phyloP scores from a whole-genome alignment of 2,888 invertebrate species.

The Acleris holmiana region DNA sequence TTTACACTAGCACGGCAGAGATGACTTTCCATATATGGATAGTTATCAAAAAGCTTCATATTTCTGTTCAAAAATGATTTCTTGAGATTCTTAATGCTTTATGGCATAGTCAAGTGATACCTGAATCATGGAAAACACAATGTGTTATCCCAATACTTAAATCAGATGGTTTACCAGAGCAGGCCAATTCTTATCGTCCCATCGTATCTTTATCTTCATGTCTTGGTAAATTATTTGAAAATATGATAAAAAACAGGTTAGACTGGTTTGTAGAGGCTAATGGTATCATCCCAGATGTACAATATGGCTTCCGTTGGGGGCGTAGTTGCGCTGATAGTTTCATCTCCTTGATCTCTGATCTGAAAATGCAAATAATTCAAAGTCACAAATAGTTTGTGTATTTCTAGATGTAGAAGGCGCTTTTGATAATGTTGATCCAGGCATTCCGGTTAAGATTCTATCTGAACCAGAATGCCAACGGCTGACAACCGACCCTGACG shows the following conservation, averaged over 20 bases:
- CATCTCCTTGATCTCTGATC: slow-evolving; percentile 6
- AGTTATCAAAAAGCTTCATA: background rate
- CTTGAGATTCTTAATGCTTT: slow-evolving; percentile 1
- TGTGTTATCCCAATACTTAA: slow-evolving; percentile 7
- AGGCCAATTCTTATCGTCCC: slow-evolving; percentile 2
- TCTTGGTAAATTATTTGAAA: slow-evolving; percentile 9
- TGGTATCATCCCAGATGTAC: slow-evolving; percentile 9
- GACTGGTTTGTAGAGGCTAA: slow-evolving; percentile 9
- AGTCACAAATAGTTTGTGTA: slow-evolving; percentile 6
- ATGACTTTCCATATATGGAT: background rate
- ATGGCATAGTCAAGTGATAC: slow-evolving; percentile 1
- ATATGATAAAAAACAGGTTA: slow-evolving; percentile 5
- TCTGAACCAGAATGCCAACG: too few relatives aligned
- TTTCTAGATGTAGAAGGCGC: slow-evolving; percentile 5
- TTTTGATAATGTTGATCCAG: too few relatives aligned
- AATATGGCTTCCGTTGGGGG: slow-evolving; percentile 7
- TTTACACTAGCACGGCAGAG: background rate
- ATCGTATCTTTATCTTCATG: slow-evolving; percentile 8
- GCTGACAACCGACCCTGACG: too few relatives aligned
- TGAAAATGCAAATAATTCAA: slow-evolving; percentile 11
- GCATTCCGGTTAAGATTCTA: background rate
- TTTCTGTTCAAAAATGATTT: background rate
- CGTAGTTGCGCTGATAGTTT: slow-evolving; percentile 14
- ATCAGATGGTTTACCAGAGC: background rate
- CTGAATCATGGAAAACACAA: slow-evolving; percentile 4